Base-by-base conservation (phyloP, 35 echinoderm and acorn worm genomes). In the Apostichopus parvimensis region DNA sequence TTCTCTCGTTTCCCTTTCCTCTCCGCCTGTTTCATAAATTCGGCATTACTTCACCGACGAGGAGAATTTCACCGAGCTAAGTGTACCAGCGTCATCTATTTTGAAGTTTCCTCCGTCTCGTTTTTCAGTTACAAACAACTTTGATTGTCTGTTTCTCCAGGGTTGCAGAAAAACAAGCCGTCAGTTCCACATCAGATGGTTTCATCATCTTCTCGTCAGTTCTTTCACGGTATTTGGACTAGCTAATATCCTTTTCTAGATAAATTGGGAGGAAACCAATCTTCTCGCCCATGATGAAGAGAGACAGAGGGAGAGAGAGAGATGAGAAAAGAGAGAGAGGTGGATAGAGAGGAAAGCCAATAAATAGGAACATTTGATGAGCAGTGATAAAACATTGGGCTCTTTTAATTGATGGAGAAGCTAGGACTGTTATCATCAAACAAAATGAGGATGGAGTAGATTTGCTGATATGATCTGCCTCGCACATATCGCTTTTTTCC, bases 161-260 rank as follows among this genome's bases (percentile, higher is more conserved):
- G 81, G 81, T 84, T 84, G 81, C 57, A 23, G 81, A 84, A 84
- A 84, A 84, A 84, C 81, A 84, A 84, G 25, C 81, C 57, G 81
- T 84, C 81, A 84, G 71, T 75, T 22, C 21, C 71, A 75, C 71
- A 75, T n/a, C 11, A 75, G 71, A 75, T 75, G 71, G 14, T 75
- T 75, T 75, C 71, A 75, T 75, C 71, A 75, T 75, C 71, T 75
- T 18, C 13, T 75, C 17, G 17, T 75, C n/a, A 18, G 71, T 22
- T 75, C n/a, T 18, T 75, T 75, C n/a, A 75, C 71, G 71, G 71
- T 75, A 75, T 75, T 75, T 75, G 71, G 71, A 75, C 71, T 75
- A 75, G 71, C 71, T 75, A 75, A 18, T 18, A 18, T 75, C 21
- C 17, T 75, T 75, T 75, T 75, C 71, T 7, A n/a, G 17, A 18